Base-by-base conservation (phyloP, 1,140 invertebrate species). In the Papilio polyxenes region DNA sequence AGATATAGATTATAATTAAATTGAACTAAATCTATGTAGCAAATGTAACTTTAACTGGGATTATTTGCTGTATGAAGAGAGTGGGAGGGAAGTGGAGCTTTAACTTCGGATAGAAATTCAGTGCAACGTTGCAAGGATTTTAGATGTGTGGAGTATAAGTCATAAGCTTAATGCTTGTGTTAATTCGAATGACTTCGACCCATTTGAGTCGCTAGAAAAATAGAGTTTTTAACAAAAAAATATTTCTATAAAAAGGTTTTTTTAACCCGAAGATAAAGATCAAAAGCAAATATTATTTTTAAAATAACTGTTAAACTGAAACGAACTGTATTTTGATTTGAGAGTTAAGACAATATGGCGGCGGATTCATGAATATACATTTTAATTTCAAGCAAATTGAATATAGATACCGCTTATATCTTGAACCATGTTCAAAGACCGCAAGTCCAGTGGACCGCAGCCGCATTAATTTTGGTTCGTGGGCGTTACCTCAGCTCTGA, bases 61-160 rank as follows among this genome's bases (percentile, higher is more conserved):
- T 72, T 72, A 40, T 62, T 20, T 62, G 5, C 23, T 72, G 65
- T 40, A 72, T 72, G 65, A 20, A 59, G 9, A 51, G 49, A 11
- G 40, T 44, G 13, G 59, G 65, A 1, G 11, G 10, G 20, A 23
- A 11, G 31, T 4, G 65, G 65, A 11, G n/a, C 59, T 8, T 20
- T 56, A 15, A 59, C 31, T 37, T 3, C 13, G 23, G 65, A 37
- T 72, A 72, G 65, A 72, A 72, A 37, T 72, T 72, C 65, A 37
- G 31, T 72, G 65, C 65, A 72, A 13, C 65, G 65, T 37, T 40
- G 65, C 65, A 72, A 72, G 65, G 65, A 72, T 72, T 72, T 72
- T 3, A 8, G 6, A 40, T 15, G 4, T 15, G 65, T 15, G 13
- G 11, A 37, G 65, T 72, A 0, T 72, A 72, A 72, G 65, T 37